Evolutionary conservation across 2,888 invertebrate genomes (phyloP).

Genomic region (Acrobasis suavella): DNA sequence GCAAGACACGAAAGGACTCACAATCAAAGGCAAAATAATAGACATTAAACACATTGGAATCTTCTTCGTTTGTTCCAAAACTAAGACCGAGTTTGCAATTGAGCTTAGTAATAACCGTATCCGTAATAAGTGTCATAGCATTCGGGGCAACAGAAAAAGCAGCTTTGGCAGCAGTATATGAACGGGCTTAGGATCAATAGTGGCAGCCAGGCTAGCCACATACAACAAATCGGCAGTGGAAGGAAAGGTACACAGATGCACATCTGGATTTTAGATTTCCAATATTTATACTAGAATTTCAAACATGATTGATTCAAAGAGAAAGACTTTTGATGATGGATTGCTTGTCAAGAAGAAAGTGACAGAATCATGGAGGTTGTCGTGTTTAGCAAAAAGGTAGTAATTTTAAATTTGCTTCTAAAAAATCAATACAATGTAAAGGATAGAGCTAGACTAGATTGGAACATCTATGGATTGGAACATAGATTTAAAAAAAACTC

Average conservation of each 20-base stretch:
- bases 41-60: slow-evolving; percentile 27
- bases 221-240: neutral
- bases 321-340: too few relatives aligned
- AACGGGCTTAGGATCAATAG: neutral
- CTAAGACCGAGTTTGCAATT: neutral
- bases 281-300: neutral
- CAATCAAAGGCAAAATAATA: slow-evolving; percentile 25
- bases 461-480: too few relatives aligned
- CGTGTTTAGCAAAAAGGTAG: too few relatives aligned
- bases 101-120: slow-evolving; percentile 2
- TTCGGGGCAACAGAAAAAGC: neutral
- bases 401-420: too few relatives aligned
- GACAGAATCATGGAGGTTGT: too few relatives aligned
- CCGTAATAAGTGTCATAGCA: neutral
- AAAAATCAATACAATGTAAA: too few relatives aligned
- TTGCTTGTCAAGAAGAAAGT: too few relatives aligned
- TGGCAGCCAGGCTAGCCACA: neutral
- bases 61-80: neutral
- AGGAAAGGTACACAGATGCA: neutral
- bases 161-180: neutral
- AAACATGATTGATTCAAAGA: neutral
- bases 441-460: too few relatives aligned
- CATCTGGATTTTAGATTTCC: slow-evolving; percentile 5
- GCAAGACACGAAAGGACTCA: slow-evolving; percentile 33
- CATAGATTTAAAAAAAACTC: too few relatives aligned